A percentile compares a stretch with the other conserved stretches of the same genome.
phyloP scores from a whole-genome alignment of 2,113 vertebrate genomes.

The Sinocyclocheilus rhinocerous region DNA sequence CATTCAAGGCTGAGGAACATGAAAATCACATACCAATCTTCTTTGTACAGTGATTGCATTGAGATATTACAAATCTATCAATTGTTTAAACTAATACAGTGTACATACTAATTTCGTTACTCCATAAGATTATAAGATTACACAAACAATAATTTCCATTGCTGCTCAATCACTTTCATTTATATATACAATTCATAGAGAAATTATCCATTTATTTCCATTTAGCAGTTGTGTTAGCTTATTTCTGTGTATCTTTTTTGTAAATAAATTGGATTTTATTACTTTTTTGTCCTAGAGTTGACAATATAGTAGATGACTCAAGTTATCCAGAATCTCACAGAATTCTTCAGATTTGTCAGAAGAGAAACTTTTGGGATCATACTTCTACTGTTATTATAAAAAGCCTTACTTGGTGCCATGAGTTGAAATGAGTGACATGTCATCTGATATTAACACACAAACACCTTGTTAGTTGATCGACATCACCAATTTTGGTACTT shows the following conservation, averaged over 20 bases:
- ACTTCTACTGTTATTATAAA: not conserved
- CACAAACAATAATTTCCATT: not conserved
- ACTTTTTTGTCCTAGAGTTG: not conserved
- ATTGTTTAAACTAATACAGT: not conserved
- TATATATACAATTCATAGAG: too few species aligned
- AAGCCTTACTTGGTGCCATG: not conserved
- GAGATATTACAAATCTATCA: not conserved
- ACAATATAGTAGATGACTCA: not conserved
- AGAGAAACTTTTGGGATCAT: not conserved
- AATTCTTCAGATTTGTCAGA: not conserved
- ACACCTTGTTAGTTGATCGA: not conserved
- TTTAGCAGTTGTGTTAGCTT: not conserved
- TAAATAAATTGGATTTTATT: not conserved
- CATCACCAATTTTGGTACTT: not conserved
- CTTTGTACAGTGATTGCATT: not conserved
- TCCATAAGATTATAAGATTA: not conserved
- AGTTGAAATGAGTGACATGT: not conserved
- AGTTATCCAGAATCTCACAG: not conserved
- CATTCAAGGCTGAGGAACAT: not conserved
- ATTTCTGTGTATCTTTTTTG: not conserved
- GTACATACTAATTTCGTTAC: not conserved
- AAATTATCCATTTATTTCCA: not conserved
- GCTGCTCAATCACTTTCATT: not conserved
- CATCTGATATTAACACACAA: not conserved
- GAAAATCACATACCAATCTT: not conserved